Conservation (phyloP, 2,113 vertebrate genomes). For the Larimichthys polyactis region DNA sequence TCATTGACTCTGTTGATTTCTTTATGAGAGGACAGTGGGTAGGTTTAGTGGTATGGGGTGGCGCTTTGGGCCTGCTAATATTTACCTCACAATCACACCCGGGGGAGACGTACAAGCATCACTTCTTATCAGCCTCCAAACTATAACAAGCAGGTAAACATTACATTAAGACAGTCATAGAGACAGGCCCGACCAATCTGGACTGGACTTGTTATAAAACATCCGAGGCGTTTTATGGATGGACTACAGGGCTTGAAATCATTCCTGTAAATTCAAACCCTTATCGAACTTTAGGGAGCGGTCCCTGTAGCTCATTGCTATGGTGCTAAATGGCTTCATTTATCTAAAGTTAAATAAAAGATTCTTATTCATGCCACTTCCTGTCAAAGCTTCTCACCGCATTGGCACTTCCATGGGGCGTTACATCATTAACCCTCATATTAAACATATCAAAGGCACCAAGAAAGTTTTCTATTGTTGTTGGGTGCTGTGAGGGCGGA, state of each 20-base stretch:
- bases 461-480: slow-evolving; percentile 72
- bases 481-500: slow-evolving; percentile 50
- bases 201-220: slow-evolving; percentile 67
- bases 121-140: slow-evolving; percentile 81
- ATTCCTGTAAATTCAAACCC: slow-evolving; percentile 63
- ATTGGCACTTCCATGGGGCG: slow-evolving; percentile 24
- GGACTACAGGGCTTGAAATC: slow-evolving; percentile 47
- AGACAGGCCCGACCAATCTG: slow-evolving; percentile 66
- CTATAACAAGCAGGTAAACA: slow-evolving; percentile 81
- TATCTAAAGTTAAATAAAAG: slow-evolving; percentile 50
- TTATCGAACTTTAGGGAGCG: slow-evolving; percentile 54
- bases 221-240: slow-evolving; percentile 63
- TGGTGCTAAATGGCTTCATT: slow-evolving; percentile 43
- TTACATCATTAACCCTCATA: slow-evolving; percentile 52
- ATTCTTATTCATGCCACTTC: slow-evolving; percentile 49
- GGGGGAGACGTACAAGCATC: slow-evolving; percentile 79
- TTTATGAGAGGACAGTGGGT: slow-evolving; percentile 81
- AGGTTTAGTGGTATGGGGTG: slow-evolving; percentile 76
- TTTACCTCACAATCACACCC: slow-evolving; percentile 78
- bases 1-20: slow-evolving; percentile 81
- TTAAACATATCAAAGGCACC: slow-evolving; percentile 59
- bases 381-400: slow-evolving; percentile 31
- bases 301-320: slow-evolving; percentile 31
- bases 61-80: slow-evolving; percentile 78
- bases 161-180: slow-evolving; percentile 67